Base-by-base conservation (phyloP, 2,113 vertebrate genomes). In the Dipodomys ordii region DNA sequence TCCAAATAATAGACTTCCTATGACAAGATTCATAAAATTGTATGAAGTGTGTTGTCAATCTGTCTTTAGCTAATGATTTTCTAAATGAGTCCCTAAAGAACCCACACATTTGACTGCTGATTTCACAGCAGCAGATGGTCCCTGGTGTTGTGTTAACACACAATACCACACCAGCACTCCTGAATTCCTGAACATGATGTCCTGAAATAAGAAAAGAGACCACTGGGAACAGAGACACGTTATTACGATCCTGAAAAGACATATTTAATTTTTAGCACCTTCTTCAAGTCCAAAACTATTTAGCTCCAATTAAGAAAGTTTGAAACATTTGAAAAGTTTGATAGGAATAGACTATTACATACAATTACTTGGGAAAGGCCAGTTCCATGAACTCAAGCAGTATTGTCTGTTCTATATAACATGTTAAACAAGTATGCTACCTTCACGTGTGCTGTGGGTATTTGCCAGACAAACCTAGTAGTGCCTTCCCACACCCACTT, bases 61-160 rank as follows among this genome's bases (percentile, higher is more conserved):
- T 84, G 84, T 92, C 95, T 88, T 87, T 74, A 81, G 77, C 77
- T 73, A 83, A 72, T 80, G 35, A 46, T 11, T 87, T 92, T 91
- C 79, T 46, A 81, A 93, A 86, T 93, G 76, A 62, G 78, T 94
- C 93, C 83, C 95, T 76, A 74, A 83, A 96, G 92, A 94, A 89
- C 77, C 69, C 30, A 83, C 68, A 81, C 39, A 35, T 65, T 71
- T 87, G 80, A 94, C 94, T 32, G 35, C 81, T 87, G 49, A 92
- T 78, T 93, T 94, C 77, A n/a, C 7, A 7, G 46, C 64, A 57
- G 76, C 78, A 87, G 89, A 91, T 71, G 71, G 87, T 27, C 77
- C 57, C 81, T 67, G 7, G 2, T 20, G 68, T 35, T 81, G 15
- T 67, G 32, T 77, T 82, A 86, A 44, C 67, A 74, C 11, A 68